These are phyloP conservation scores for Sisor rabdophorus DNA, from an alignment of 2,113 vertebrate species.

Conservation along the genomic window DNA sequence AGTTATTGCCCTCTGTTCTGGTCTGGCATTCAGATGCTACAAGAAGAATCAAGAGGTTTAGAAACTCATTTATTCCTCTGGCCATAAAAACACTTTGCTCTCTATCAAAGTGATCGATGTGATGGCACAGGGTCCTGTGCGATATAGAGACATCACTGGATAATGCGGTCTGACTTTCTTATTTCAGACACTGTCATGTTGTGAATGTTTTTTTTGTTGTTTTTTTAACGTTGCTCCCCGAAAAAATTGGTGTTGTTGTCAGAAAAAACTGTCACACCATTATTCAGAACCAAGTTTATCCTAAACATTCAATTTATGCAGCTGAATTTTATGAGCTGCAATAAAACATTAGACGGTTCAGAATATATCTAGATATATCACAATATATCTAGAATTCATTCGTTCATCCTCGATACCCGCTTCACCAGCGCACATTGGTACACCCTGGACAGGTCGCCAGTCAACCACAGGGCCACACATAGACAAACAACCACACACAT, in stretches of 20 bases:
- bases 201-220: neutral
- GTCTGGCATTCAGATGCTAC: constrained; percentile 16
- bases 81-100: constrained; percentile 27
- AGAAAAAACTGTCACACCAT: neutral
- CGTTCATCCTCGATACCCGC: no score
- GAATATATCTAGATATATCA: no score
- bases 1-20: constrained; percentile 25
- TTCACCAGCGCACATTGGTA: no score
- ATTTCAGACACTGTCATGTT: constrained; percentile 10
- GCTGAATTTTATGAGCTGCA: neutral
- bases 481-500: no score
- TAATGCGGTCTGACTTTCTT: constrained; percentile 12
- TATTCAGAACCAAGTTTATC: neutral
- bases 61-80: constrained; percentile 27
- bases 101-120: constrained; percentile 25
- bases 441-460: no score
- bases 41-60: constrained; percentile 25
- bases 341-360: constrained; percentile 1
- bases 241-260: neutral
- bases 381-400: neutral
- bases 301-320: neutral
- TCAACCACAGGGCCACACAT: no score
- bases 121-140: constrained; percentile 7
- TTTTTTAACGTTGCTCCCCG: neutral
- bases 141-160: constrained; percentile 11